Conservation (phyloP, 2,113 vertebrate species). For the Cyanocitta stelleri region DNA sequence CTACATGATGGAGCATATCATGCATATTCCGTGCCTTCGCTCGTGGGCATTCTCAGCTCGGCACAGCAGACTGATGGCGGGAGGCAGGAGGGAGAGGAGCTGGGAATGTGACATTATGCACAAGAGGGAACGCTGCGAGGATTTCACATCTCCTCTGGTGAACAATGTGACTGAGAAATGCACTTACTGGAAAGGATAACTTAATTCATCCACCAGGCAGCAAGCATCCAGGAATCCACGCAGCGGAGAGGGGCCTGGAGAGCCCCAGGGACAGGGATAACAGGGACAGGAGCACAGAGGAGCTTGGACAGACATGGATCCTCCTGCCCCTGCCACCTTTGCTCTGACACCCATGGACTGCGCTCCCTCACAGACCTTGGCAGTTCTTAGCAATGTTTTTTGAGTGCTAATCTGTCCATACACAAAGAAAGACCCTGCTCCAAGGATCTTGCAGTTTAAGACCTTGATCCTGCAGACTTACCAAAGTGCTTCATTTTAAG, state of each 20-base stretch:
- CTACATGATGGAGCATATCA: conserved; percentile 63
- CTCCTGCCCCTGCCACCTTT: neutral
- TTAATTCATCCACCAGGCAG: conserved; percentile 34
- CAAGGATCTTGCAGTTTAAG: conserved; percentile 8
- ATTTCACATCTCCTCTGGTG: conserved; percentile 55
- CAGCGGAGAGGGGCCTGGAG: neutral
- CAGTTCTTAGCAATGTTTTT: neutral
- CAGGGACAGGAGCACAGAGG: neutral
- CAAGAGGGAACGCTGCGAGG: conserved; percentile 46
- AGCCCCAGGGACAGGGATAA: neutral
- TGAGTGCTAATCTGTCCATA: neutral
- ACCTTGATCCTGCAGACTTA: conserved; percentile 29
- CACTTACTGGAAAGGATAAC: conserved; percentile 62
- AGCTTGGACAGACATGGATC: neutral
- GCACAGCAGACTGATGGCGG: conserved; percentile 27
- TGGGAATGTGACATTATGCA: conserved; percentile 43
- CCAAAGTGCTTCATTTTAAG: neutral
- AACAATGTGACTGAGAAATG: conserved; percentile 44
- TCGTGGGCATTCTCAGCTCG: conserved; percentile 44
- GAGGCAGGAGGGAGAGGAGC: conserved; percentile 39
- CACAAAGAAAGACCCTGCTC: neutral
- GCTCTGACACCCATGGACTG: neutral
- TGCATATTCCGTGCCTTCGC: conserved; percentile 51
- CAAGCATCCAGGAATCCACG: neutral
- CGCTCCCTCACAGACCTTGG: neutral